These are phyloP conservation scores for Telmatherina bonti DNA, from an alignment of 2,797 vertebrate genomes.

Conservation along the genomic window DNA sequence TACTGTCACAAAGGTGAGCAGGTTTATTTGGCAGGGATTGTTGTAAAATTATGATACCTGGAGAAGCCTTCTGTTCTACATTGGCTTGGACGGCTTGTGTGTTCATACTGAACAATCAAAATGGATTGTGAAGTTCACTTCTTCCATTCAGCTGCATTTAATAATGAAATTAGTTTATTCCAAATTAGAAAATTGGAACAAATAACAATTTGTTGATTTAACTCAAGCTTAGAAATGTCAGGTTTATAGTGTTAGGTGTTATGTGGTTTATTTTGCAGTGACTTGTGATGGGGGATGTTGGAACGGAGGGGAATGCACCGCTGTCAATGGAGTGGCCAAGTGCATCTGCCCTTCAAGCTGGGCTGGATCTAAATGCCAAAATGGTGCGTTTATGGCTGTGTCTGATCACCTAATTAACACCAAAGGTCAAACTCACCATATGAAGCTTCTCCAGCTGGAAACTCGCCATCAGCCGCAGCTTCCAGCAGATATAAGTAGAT, in stretches of 20 bases:
- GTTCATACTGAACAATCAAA: too few relatives aligned
- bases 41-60: background rate
- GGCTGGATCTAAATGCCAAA: slow-evolving; percentile 88
- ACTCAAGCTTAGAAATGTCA: background rate
- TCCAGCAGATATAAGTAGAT: background rate
- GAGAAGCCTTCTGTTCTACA: background rate
- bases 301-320: slow-evolving; percentile 87
- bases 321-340: slow-evolving; percentile 85
- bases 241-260: background rate
- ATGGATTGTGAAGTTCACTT: too few relatives aligned
- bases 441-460: slow-evolving; percentile 39
- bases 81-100: background rate
- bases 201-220: background rate
- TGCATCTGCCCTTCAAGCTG: slow-evolving; percentile 89
- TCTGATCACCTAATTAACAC: slow-evolving; percentile 38
- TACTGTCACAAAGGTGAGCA: slow-evolving; percentile 89
- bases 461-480: slow-evolving; percentile 5
- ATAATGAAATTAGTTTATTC: too few relatives aligned
- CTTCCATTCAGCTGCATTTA: too few relatives aligned
- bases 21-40: background rate
- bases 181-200: background rate
- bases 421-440: slow-evolving; percentile 40
- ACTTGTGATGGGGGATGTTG: slow-evolving; percentile 88
- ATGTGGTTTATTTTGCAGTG: slow-evolving; percentile 70
- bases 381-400: slow-evolving; percentile 78